Percentiles rank a stretch among this genome's conserved stretches.
Conservation (phyloP, 1,140 invertebrate genomes). For the Lordiphosa clarofinis region DNA sequence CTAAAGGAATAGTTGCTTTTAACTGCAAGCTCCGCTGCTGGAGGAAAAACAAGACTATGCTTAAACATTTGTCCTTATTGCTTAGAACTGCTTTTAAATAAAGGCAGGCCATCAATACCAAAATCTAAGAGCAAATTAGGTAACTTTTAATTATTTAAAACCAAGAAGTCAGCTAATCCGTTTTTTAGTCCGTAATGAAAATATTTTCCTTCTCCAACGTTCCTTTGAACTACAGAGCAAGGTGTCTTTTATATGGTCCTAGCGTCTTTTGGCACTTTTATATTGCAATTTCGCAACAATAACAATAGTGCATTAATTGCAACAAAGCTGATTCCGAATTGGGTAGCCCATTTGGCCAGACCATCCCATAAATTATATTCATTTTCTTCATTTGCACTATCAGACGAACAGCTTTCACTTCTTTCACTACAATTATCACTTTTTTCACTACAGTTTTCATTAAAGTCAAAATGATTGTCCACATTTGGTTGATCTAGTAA, state of each 20-base stretch:
- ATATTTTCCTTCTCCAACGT: constrained; percentile 4
- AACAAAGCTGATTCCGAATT: constrained; percentile 7
- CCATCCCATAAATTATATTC: constrained; percentile 2
- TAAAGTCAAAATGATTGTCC: too few relatives aligned
- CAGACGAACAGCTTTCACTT: too few relatives aligned
- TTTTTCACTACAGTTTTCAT: too few relatives aligned
- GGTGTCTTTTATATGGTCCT: constrained; percentile 9
- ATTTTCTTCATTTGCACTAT: not conserved
- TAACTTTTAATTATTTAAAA: constrained; percentile 16
- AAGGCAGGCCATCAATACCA: constrained; percentile 27
- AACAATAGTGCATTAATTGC: constrained; percentile 8
- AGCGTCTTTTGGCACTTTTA: constrained; percentile 5
- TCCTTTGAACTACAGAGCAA: constrained; percentile 6
- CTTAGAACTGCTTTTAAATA: constrained; percentile 26
- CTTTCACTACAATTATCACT: too few relatives aligned
- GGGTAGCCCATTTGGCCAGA: constrained; percentile 8
- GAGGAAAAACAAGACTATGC: constrained; percentile 24
- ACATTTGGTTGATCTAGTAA: too few relatives aligned
- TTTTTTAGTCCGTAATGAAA: constrained; percentile 9
- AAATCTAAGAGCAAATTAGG: constrained; percentile 20
- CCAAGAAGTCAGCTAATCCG: constrained; percentile 27
- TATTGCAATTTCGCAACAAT: constrained; percentile 11
- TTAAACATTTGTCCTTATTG: constrained; percentile 14
- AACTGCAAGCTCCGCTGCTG: not conserved
- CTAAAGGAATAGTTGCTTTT: constrained; percentile 22